Evolutionary conservation across 2,113 vertebrate genomes (phyloP), one percentile per base, ranked within the genome.

Genomic region (Upupa epops): DNA sequence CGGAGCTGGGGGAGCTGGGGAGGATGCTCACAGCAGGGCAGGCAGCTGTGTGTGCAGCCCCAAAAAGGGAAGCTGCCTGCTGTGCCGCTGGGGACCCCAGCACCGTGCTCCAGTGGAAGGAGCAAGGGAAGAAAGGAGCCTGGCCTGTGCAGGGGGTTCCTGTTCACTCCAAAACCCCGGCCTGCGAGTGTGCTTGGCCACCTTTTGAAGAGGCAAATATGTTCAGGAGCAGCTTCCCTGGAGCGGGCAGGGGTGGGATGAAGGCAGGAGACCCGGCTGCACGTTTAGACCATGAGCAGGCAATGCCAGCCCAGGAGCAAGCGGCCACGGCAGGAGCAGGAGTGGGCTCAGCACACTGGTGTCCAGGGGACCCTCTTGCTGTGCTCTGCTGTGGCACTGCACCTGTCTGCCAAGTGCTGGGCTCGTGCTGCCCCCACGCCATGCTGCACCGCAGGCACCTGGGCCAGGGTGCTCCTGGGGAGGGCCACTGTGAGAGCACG

Each of bases 211-310:
- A n/a, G n/a, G n/a, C n/a, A n/a, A n/a, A n/a, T n/a, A n/a, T n/a
- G n/a, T 61, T 61, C 42, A 87, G 59, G 60, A 64, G 29, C 49
- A 72, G 54, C 79, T 85, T 90, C 68, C 60, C 64, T 76, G 72
- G 49, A 69, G 26, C 11, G 13, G 64, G 73, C 80, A 59, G n/a
- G 31, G 25, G 20, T 55, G 31, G 55, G 51, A 28, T 73, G 82
- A 83, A 88, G 68, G 28, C 68, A 94, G 75, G 69, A 74, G 34
- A 24, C 34, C n/a, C 42, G 55, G 51, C 28, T 72, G 14, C 1
- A 0, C 5, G 0, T 69, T 86, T 88, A 73, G 19, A 48, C 31
- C 59, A 5, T 6, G 12, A 55, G 56, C 87, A 78, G 83, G 75
- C 68, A 93, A 59, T 29, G 18, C 6, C 0, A 9, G 8, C 26